Base-by-base conservation (phyloP, 2,113 vertebrate genomes). In the Nansenia antarctica region DNA sequence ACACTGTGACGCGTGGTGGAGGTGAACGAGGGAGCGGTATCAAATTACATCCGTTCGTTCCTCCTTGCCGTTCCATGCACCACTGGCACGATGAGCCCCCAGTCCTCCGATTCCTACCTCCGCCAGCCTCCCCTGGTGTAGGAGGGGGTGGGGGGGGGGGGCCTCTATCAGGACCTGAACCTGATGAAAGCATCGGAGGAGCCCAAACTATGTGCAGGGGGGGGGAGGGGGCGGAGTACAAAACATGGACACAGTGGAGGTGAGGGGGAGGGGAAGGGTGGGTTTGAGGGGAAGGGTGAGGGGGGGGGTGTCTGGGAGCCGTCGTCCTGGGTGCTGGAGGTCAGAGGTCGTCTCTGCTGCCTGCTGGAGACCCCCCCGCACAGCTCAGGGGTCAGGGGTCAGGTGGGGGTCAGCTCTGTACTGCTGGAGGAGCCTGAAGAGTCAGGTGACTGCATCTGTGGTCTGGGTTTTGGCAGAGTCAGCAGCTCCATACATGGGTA, bases 241-340 rank as follows among this genome's bases (percentile, higher is more conserved):
- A 49, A 49, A 20, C 15, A 7, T 14, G 3, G n/a, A 49, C 20
- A 49, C 45, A 49, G 15, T 49, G 20, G n/a, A 2, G 20, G 6
- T 14, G 20, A 49, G 9, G 45, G 35, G n/a, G 45, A 49, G n/a
- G 0, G n/a, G n/a, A 20, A 49, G 20, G n/a, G 61, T 30, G 35
- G 30, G 30, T 15, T 67, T 59, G 61, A 35, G 9, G 58, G n/a
- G 24, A 29, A 7, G 8, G 20, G 54, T 57, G 22, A 58, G 27
- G n/a, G 42, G n/a, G 42, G n/a, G 1, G 8, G 27, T 26, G 69
- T 73, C 54, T 6, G 30, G 12, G 55, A 49, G 31, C 60, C 79
- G 74, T 74, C 73, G 73, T 81, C 70, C 42, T 67, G 61, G n/a
- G n/a, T n/a, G n/a, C n/a, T 67, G 55, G 29, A 75, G 52, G 34